Base-by-base conservation (phyloP, 1,140 invertebrate species). In the Olivierus martensii region DNA sequence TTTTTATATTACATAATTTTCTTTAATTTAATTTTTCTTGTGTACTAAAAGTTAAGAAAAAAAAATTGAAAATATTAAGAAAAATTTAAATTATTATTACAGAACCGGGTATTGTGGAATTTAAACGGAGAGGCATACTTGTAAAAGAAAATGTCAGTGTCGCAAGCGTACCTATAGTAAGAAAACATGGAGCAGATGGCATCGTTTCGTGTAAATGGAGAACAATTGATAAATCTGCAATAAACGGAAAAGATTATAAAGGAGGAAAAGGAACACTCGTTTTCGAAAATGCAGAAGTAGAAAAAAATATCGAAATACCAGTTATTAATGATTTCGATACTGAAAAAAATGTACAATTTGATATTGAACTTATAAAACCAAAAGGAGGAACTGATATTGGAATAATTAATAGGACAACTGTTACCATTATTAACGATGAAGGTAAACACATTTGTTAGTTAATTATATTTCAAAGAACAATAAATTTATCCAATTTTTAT, bases 381-480 rank as follows among this genome's bases (percentile, higher is more conserved):
- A 67, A 68, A 36, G 71, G 70, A 22, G 78, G 78, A 15, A 76
- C 76, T 7, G 71, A 67, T 53, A 59, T 80, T 10, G 79, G 78
- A 19, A 69, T 72, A 51, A 66, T 75, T 21, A 74, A 71, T 45
- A 70, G 73, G 58, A 73, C 73, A 17, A 76, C 78, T n/a, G 69
- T 81, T n/a, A 81, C 79, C 1, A 79, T 81, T 51, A 75, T 77
- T 4, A 79, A 78, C 61, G 79, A 81, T 63, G 79, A 80, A 63
- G 77, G 78, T 79, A 63, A 63, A 62, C 38, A 18, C 4, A 28
- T 6, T 6, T 28, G 9, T 6, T 28, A 28, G 4, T 28, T 28
- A 28, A 6, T 28, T 6, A 28, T 6, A 28, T 28, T 28, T 28
- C 9, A 28, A 28, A 6, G 9, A 28, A 28, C 9, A 28, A 28